phyloP scores from a whole-genome alignment of 2,888 invertebrate species.

The Drosophila greeni region DNA sequence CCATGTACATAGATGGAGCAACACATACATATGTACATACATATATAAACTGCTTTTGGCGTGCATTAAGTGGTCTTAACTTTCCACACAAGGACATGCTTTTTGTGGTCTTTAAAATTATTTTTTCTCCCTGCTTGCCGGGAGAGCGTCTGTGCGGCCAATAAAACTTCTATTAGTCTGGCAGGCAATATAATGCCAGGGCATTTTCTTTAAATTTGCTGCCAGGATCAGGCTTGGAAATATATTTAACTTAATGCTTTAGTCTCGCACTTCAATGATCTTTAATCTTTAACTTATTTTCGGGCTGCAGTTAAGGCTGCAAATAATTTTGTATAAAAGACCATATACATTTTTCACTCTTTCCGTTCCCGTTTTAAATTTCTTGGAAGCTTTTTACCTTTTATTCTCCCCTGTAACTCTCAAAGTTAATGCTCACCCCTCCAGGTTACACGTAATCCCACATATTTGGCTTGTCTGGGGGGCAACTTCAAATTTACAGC shows the following conservation, averaged over 20 bases:
- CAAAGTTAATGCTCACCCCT: conserved; percentile 11
- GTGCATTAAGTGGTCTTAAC: conserved; percentile 75
- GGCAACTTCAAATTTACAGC: conserved; percentile 31
- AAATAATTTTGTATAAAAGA: background rate
- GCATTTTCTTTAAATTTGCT: conserved; percentile 32
- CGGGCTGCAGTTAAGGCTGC: background rate
- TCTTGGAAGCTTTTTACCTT: conserved; percentile 5
- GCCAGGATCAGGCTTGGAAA: background rate
- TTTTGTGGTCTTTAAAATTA: conserved; percentile 70
- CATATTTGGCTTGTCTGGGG: conserved; percentile 31
- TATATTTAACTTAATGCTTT: background rate
- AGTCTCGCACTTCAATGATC: background rate
- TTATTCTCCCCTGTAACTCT: background rate
- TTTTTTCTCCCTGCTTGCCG: conserved; percentile 18
- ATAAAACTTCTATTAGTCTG: conserved; percentile 62
- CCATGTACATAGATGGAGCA: conserved; percentile 20
- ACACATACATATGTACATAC: conserved; percentile 11
- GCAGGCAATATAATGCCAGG: conserved; percentile 40
- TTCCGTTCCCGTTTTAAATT: background rate
- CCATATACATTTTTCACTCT: background rate
- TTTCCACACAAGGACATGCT: conserved; percentile 71
- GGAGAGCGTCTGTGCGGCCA: conserved; percentile 46
- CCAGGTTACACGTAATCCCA: conserved; percentile 22
- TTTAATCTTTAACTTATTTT: background rate
- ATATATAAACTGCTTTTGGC: conserved; percentile 67